Evolutionary conservation across 2,113 vertebrate species (phyloP).

Genomic region (Rhinoderma darwinii): DNA sequence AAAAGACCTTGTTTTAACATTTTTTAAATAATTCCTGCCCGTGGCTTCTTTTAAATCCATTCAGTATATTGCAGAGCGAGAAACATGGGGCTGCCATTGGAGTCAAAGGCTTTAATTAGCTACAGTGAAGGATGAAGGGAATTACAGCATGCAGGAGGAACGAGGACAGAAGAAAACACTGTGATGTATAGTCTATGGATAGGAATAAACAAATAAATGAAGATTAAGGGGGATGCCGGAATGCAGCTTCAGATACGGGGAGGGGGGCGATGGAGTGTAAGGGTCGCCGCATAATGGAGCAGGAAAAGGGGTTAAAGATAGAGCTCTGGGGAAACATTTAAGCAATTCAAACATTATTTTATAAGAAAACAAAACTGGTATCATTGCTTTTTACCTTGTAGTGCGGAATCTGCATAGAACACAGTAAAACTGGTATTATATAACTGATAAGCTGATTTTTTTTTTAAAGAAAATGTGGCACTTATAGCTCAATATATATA

Average conservation of each 20-base stretch:
- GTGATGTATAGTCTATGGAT: slow-evolving; percentile 52
- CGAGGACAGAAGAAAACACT: slow-evolving; percentile 45
- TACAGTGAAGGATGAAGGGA: slow-evolving; percentile 59
- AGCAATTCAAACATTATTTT: slow-evolving; percentile 10
- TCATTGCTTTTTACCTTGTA: not conserved
- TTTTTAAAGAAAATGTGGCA: not conserved
- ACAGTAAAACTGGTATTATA: not conserved
- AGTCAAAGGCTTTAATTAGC: slow-evolving; percentile 60
- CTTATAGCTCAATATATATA: not conserved
- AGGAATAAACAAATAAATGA: slow-evolving; percentile 60
- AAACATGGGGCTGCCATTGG: slow-evolving; percentile 51
- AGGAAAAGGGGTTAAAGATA: not conserved
- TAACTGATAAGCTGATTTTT: not conserved
- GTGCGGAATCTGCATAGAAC: not conserved
- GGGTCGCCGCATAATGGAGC: not conserved
- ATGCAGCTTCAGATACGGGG: not conserved
- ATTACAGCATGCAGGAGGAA: slow-evolving; percentile 47
- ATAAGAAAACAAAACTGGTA: not conserved
- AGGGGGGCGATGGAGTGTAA: not conserved
- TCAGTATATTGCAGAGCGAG: slow-evolving; percentile 45
- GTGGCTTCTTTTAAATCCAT: slow-evolving; percentile 55
- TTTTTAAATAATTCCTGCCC: slow-evolving; percentile 51
- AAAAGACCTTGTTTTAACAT: slow-evolving; percentile 55
- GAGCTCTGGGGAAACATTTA: not conserved
- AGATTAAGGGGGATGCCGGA: slow-evolving; percentile 46